These are phyloP conservation scores for Nylanderia fulva DNA, from an alignment of 1,140 invertebrate species.

Conservation along the genomic window DNA sequence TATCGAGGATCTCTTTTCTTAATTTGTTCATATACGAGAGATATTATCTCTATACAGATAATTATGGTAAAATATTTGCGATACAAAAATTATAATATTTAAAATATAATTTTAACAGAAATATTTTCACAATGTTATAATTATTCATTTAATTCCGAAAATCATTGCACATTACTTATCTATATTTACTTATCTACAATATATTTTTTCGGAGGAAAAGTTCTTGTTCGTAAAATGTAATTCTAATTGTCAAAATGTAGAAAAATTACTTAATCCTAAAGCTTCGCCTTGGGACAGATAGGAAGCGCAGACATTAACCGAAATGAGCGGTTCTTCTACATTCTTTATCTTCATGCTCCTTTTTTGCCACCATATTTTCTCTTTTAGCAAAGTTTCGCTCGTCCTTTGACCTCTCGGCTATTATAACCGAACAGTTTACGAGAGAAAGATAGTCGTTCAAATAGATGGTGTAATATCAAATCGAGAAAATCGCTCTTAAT, in stretches of 20 bases:
- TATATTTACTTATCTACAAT: too few relatives aligned
- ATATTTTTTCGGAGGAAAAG: too few relatives aligned
- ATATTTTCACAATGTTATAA: too few relatives aligned
- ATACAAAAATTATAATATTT: too few relatives aligned
- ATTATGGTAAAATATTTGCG: too few relatives aligned
- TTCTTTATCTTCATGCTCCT: constrained; percentile 57
- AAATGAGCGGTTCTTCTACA: constrained; percentile 72
- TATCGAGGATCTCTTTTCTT: too few relatives aligned
- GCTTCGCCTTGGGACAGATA: constrained; percentile 45
- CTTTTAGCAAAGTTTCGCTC: constrained; percentile 48
- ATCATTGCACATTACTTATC: too few relatives aligned
- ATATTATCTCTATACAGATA: too few relatives aligned
- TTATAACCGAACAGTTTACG: constrained; percentile 57
- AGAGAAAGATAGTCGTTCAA: constrained; percentile 19
- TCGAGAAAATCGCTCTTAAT: constrained; percentile 40
- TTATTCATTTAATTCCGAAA: too few relatives aligned
- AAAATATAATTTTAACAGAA: too few relatives aligned
- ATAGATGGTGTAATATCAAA: constrained; percentile 43
- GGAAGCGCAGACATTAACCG: constrained; percentile 75
- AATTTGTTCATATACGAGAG: too few relatives aligned
- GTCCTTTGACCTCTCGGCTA: constrained; percentile 66
- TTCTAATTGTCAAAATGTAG: constrained; percentile 71
- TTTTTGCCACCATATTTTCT: constrained; percentile 57
- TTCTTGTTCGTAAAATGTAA: constrained; percentile 24
- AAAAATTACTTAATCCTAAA: constrained; percentile 77